Evolutionary conservation across 2,797 vertebrate species (phyloP).

Genomic region (Thalassophryne amazonica): DNA sequence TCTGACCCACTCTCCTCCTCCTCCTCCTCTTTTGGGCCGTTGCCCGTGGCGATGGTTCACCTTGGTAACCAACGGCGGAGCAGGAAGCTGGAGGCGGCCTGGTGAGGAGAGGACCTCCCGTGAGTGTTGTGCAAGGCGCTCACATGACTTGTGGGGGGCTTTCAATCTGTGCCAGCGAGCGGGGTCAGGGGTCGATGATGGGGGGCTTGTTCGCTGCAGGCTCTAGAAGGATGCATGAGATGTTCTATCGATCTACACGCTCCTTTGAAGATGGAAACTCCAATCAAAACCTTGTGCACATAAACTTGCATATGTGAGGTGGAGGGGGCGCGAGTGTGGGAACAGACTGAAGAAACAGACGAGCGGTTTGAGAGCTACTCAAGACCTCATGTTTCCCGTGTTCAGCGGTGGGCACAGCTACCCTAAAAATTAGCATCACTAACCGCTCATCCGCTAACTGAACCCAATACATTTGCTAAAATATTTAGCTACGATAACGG

Average conservation of each 20-base stretch:
- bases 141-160: constrained; percentile 31
- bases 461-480: no score
- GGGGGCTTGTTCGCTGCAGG: constrained; percentile 64
- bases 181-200: constrained; percentile 52
- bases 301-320: constrained; percentile 21
- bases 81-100: constrained; percentile 68
- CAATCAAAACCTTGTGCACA: constrained; percentile 20
- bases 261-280: constrained; percentile 39
- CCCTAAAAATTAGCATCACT: no score
- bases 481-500: no score
- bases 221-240: constrained; percentile 68
- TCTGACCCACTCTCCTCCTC: constrained; percentile 52
- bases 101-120: constrained; percentile 51
- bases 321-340: constrained; percentile 12
- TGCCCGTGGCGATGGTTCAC: constrained; percentile 72
- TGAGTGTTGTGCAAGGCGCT: constrained; percentile 54
- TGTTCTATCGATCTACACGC: constrained; percentile 57
- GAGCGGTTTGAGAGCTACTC: no score
- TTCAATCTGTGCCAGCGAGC: constrained; percentile 39
- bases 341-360: no score
- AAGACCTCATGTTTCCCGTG: no score
- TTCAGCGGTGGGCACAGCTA: no score
- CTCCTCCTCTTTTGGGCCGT: constrained; percentile 59
- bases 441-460: no score
- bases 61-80: constrained; percentile 60